These are phyloP conservation scores for Helobdella robusta DNA, from an alignment of 2,888 invertebrate genomes.

Conservation along the genomic window DNA sequence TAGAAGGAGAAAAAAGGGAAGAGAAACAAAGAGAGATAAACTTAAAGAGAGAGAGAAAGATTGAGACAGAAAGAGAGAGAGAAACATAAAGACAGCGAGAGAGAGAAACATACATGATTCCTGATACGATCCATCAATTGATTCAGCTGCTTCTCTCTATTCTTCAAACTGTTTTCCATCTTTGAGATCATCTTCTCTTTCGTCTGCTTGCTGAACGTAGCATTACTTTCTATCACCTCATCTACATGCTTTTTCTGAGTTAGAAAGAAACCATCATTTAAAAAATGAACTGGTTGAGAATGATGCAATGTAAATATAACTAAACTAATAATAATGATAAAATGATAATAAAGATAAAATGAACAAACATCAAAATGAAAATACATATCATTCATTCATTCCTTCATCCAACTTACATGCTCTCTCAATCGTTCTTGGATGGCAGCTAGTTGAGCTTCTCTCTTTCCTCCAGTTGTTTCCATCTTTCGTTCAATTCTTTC, in stretches of 20 bases:
- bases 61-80: no score
- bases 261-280: no score
- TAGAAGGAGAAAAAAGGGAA: no score
- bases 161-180: slow-evolving; percentile 72
- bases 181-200: slow-evolving; percentile 68
- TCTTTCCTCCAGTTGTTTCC: slow-evolving; percentile 74
- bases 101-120: slow-evolving; percentile 67
- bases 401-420: slow-evolving; percentile 66
- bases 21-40: no score
- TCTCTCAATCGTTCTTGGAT: slow-evolving; percentile 81
- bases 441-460: slow-evolving; percentile 80
- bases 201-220: slow-evolving; percentile 67
- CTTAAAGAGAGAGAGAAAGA: no score
- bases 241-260: slow-evolving; percentile 31
- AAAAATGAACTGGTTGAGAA: no score
- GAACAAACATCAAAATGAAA: no score
- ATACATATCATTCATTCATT: no score
- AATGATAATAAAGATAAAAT: no score
- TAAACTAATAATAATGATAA: no score
- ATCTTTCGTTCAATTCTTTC: slow-evolving; percentile 49
- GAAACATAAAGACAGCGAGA: no score
- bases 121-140: slow-evolving; percentile 79
- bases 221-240: slow-evolving; percentile 54
- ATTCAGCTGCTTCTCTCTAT: slow-evolving; percentile 81
- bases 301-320: no score